Percentiles rank a stretch among this genome's conserved stretches.
phyloP scores from a whole-genome alignment of 2,888 invertebrate species.

The Bellardia pandia region DNA sequence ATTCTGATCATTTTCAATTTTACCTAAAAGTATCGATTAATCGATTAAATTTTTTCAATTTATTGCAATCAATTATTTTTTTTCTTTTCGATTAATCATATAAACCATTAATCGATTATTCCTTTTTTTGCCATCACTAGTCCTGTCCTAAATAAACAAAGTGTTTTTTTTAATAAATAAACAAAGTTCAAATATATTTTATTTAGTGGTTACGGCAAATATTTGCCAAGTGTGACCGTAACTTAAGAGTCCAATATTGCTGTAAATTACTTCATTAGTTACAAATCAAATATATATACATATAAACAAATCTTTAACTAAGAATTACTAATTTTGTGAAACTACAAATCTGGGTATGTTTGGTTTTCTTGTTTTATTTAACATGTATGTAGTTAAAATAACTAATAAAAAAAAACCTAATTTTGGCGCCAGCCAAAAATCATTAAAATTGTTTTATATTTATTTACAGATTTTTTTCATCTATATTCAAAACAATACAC shows the following conservation, averaged over 20 bases:
- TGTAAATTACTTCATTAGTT: constrained; percentile 71
- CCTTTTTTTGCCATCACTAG: too few species aligned
- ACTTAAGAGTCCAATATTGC: constrained; percentile 40
- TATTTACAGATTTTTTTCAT: constrained; percentile 21
- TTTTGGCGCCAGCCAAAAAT: constrained; percentile 71
- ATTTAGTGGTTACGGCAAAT: too few species aligned
- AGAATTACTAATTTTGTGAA: constrained; percentile 29
- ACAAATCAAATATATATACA: constrained; percentile 49
- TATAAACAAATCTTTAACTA: not conserved
- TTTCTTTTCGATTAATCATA: too few species aligned
- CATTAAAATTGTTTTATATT: constrained; percentile 44
- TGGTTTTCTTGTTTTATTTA: constrained; percentile 35
- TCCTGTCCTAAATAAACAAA: too few species aligned
- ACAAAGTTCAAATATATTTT: too few species aligned
- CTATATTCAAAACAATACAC: constrained; percentile 20
- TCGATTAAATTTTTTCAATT: too few species aligned
- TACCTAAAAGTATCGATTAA: too few species aligned
- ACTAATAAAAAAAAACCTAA: constrained; percentile 17
- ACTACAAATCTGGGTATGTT: constrained; percentile 36
- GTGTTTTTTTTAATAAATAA: too few species aligned
- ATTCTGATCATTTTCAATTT: too few species aligned
- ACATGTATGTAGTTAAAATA: constrained; percentile 17
- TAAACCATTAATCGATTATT: too few species aligned
- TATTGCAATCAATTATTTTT: too few species aligned
- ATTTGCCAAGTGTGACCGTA: too few species aligned